phyloP scores from a whole-genome alignment of 2,797 vertebrate genomes.

The Neosalanx taihuensis region DNA sequence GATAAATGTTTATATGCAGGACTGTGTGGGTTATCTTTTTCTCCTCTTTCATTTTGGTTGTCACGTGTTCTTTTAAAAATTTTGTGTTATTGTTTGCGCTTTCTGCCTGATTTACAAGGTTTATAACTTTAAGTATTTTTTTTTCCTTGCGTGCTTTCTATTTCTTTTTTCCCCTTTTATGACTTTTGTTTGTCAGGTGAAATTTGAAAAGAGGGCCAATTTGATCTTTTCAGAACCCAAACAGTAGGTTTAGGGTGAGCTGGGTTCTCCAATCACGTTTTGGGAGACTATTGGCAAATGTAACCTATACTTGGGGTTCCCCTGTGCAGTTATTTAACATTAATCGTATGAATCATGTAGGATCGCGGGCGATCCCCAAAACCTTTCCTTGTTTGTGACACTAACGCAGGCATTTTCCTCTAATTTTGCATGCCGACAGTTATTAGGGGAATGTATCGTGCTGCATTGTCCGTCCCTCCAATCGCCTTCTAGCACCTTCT shows the following conservation, averaged over 20 bases:
- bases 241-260: conserved; percentile 75
- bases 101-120: conserved; percentile 45
- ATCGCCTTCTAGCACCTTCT: too few species aligned
- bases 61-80: conserved; percentile 65
- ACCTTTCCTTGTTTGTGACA: too few species aligned
- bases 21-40: conserved; percentile 52
- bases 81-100: conserved; percentile 31
- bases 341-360: too few species aligned
- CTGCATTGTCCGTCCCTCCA: too few species aligned
- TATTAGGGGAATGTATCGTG: too few species aligned
- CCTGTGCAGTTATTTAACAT: conserved; percentile 26
- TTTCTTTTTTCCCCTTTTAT: conserved; percentile 44
- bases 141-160: conserved; percentile 35
- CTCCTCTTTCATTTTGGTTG: conserved; percentile 60
- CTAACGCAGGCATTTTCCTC: conserved; percentile 9
- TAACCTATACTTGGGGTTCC: conserved; percentile 39
- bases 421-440: too few species aligned
- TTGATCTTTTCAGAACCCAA: conserved; percentile 72
- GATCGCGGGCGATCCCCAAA: too few species aligned
- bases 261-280: conserved; percentile 77
- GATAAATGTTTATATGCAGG: conserved; percentile 45
- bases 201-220: conserved; percentile 49
- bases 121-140: conserved; percentile 31
- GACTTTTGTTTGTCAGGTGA: conserved; percentile 52
- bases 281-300: conserved; percentile 49